Evolutionary conservation across 1,140 invertebrate species (phyloP), one percentile per base, ranked within the genome.

Genomic region (Conopomorpha cramerella): DNA sequence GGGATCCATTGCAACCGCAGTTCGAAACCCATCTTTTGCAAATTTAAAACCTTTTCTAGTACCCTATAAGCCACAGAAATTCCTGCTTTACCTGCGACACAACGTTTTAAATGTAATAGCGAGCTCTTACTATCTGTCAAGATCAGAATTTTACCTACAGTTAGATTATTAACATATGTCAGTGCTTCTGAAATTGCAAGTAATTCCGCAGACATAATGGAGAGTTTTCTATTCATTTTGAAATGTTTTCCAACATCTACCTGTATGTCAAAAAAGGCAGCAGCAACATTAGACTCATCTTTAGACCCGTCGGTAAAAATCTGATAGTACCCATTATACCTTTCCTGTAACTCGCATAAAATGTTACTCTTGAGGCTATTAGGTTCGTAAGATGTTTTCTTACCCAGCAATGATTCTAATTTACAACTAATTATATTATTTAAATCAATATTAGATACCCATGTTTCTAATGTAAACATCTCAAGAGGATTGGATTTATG

Each of bases 281-380:
- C 3, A n/a, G 16, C 31, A 3, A n/a, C 10, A 11, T 18, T 18
- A 12, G n/a, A 4, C 3, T 7, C 16, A 19, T 33, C 31, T 18
- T 33, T 33, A 7, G 31, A 33, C 16, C 31, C 31, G 14, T 33
- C 31, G 2, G 31, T 33, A 13, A 19, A 33, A 17, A 33, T 8
- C 31, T 33, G 16, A 18, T 33, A 33, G 11, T 11, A 33, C 12
- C 10, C 3, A 18, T n/a, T 7, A 33, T 33, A 33, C 6, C 16
- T 18, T 2, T 19, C 8, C 2, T 11, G 2, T 3, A 33, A 19
- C 3, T 8, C 12, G 11, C 23, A 2, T 7, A 8, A 7, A 2
- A 13, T 8, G 18, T 10, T 3, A 11, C 23, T n/a, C n/a, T 3
- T 11, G n/a, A 33, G 8, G 11, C 11, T 11, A 8, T n/a, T 3